phyloP scores from a whole-genome alignment of 53 echinoderm and acorn worm genomes.

The Henricia sp. region DNA sequence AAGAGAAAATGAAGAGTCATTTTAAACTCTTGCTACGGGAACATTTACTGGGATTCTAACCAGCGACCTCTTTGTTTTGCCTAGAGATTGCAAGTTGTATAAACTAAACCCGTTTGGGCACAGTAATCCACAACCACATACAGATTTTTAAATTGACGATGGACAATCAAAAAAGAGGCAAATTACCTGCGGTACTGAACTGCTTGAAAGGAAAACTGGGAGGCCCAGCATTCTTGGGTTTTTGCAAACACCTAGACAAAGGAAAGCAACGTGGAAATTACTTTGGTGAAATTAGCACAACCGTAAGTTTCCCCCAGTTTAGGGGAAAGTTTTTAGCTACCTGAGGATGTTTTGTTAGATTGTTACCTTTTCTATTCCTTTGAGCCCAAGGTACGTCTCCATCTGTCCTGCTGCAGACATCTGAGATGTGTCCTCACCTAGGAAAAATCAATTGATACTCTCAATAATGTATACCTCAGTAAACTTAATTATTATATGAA shows the following conservation, averaged over 20 bases:
- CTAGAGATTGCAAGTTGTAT: background rate
- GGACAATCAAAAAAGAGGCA: background rate
- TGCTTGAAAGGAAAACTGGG: constrained; percentile 64
- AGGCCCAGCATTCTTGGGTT: constrained; percentile 58
- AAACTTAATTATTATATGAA: no score
- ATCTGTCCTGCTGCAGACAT: constrained; percentile 73
- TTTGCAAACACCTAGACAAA: background rate
- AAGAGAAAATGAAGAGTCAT: background rate
- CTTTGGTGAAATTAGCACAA: background rate
- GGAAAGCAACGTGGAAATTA: background rate
- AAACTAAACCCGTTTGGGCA: background rate
- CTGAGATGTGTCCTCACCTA: constrained; percentile 66
- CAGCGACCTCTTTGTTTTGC: background rate
- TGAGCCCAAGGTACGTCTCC: constrained; percentile 58
- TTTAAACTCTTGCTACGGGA: background rate
- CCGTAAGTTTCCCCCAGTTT: background rate
- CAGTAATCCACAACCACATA: background rate
- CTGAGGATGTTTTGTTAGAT: background rate
- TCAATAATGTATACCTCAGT: no score
- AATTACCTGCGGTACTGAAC: constrained; percentile 67
- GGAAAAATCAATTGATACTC: background rate
- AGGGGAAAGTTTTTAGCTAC: background rate
- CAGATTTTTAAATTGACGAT: background rate
- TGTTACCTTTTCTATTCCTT: constrained; percentile 60
- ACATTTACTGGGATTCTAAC: background rate